These are phyloP conservation scores for Mizuhopecten yessoensis DNA, from an alignment of 1,140 invertebrate species.

Conservation along the genomic window DNA sequence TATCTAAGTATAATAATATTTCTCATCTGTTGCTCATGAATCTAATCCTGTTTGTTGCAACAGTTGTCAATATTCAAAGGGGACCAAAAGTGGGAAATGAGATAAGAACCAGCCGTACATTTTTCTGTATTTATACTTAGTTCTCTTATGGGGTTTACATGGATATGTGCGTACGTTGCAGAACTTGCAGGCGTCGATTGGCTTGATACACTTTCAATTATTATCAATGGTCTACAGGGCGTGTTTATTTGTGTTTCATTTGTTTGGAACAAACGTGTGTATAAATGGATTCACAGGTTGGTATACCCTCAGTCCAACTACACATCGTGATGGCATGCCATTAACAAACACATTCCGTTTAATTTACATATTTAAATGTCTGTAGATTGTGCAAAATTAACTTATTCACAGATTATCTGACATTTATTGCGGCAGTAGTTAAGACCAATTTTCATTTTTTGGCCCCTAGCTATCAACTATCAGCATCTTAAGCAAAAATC, in stretches of 20 bases:
- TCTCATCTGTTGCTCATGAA: not conserved
- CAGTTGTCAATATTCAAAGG: not conserved
- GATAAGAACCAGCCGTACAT: not conserved
- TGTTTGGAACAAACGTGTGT: not conserved
- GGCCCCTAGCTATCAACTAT: too few species aligned
- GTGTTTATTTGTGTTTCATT: not conserved
- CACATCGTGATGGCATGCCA: not conserved
- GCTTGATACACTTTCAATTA: not conserved
- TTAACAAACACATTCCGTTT: too few species aligned
- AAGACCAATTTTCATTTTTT: too few species aligned
- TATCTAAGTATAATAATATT: too few species aligned
- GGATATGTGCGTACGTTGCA: not conserved
- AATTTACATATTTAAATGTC: too few species aligned
- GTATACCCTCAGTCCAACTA: not conserved
- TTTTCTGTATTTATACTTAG: slow-evolving; percentile 32
- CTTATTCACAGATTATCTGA: too few species aligned
- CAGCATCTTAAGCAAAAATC: too few species aligned
- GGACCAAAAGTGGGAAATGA: not conserved
- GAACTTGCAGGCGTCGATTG: not conserved
- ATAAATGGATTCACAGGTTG: not conserved
- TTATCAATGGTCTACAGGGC: not conserved
- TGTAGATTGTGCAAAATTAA: too few species aligned
- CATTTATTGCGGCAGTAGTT: too few species aligned
- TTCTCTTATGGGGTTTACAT: slow-evolving; percentile 9
- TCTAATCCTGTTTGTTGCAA: not conserved